phyloP scores from a whole-genome alignment of 2,888 invertebrate species.

The Mesorhabditis spiculigera region DNA sequence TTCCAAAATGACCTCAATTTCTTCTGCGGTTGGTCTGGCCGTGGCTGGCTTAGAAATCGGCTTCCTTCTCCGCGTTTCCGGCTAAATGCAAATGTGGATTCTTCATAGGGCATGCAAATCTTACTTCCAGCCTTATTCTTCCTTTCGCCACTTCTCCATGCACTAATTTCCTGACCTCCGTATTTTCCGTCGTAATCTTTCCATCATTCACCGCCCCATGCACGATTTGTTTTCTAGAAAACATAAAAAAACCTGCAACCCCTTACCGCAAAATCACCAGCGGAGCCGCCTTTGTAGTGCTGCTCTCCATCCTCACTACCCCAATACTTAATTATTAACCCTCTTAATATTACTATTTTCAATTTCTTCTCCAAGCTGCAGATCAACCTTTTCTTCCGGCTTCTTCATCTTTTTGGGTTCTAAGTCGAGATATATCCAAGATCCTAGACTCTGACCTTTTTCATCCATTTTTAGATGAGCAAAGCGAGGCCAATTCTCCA shows the following conservation, averaged over 20 bases:
- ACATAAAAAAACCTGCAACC: neutral
- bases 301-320: neutral
- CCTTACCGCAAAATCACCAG: constrained; percentile 2
- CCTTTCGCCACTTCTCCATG: too few species aligned
- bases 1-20: constrained; percentile 1
- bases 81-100: too few species aligned
- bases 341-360: neutral
- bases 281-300: neutral
- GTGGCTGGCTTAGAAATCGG: too few species aligned
- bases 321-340: neutral
- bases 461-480: neutral
- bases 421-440: neutral
- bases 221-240: too few species aligned
- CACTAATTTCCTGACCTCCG: too few species aligned
- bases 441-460: neutral
- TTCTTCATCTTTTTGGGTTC: neutral
- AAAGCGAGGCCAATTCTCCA: constrained; percentile 5
- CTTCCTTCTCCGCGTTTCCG: too few species aligned
- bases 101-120: too few species aligned
- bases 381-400: neutral
- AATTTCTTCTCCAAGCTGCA: neutral
- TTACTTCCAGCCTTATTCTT: too few species aligned
- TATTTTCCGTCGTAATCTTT: too few species aligned
- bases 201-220: too few species aligned
- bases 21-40: neutral